These are phyloP conservation scores for Zonitis immaculata DNA, from an alignment of 2,888 invertebrate species.

Conservation along the genomic window DNA sequence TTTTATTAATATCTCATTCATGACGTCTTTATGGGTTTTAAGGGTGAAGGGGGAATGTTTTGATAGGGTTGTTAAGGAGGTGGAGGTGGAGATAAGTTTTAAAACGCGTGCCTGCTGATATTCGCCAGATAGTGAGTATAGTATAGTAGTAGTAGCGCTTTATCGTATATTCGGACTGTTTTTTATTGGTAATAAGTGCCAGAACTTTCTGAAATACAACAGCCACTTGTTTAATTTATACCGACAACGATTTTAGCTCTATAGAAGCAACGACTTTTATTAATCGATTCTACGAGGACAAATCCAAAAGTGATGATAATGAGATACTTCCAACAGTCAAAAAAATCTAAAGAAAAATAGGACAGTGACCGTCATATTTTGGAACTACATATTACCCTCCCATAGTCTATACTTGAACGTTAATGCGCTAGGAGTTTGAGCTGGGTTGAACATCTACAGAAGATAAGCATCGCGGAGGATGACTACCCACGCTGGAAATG, in stretches of 20 bases:
- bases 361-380: too few species aligned
- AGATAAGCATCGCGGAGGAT: too few species aligned
- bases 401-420: too few species aligned
- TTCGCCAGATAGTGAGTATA: conserved; percentile 25
- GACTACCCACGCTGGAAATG: too few species aligned
- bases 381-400: too few species aligned
- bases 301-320: too few species aligned
- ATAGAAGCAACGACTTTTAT: background rate
- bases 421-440: too few species aligned
- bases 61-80: background rate
- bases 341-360: too few species aligned
- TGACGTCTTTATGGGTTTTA: background rate
- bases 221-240: conserved; percentile 16
- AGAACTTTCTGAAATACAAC: conserved; percentile 32
- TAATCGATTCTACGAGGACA: background rate
- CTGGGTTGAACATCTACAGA: too few species aligned
- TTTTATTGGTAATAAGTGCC: conserved; percentile 37
- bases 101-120: background rate
- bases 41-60: background rate
- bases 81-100: background rate
- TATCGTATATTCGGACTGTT: conserved; percentile 25
- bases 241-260: conserved; percentile 6
- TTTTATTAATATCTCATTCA: background rate
- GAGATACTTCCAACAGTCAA: too few species aligned
- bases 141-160: too few species aligned